These are phyloP conservation scores for Enteromius radiatus DNA, from an alignment of 2,797 vertebrate genomes.

Conservation along the genomic window DNA sequence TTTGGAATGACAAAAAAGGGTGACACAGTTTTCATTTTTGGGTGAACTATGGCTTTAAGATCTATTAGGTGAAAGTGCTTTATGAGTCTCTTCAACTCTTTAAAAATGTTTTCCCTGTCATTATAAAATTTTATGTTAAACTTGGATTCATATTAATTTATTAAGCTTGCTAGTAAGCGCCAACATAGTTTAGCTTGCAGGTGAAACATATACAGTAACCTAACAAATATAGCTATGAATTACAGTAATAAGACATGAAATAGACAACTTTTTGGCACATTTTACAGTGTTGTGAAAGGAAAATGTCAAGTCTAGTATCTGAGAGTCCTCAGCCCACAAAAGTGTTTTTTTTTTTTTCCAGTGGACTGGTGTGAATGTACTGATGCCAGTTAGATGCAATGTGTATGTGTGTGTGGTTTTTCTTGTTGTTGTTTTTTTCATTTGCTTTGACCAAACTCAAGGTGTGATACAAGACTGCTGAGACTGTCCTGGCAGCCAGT, in stretches of 20 bases:
- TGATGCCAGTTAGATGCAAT: neutral
- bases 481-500: conserved; percentile 73
- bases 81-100: neutral
- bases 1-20: neutral
- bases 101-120: neutral
- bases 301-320: conserved; percentile 9
- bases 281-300: neutral
- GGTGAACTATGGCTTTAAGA: neutral
- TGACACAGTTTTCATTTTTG: neutral
- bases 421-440: conserved; percentile 81
- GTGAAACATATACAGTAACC: neutral
- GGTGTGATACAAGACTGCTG: conserved; percentile 72
- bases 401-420: conserved; percentile 42
- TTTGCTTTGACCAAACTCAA: conserved; percentile 80
- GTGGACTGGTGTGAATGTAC: neutral
- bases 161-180: neutral
- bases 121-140: neutral
- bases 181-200: neutral
- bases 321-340: neutral
- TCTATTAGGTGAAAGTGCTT: neutral
- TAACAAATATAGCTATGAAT: neutral
- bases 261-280: neutral
- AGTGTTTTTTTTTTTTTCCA: neutral
- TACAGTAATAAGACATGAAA: neutral
- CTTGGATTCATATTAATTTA: neutral